Percentiles rank a stretch among this genome's conserved stretches.
These are phyloP conservation scores for Seriola aureovittata DNA, from an alignment of 2,113 vertebrate species.

Conservation along the genomic window DNA sequence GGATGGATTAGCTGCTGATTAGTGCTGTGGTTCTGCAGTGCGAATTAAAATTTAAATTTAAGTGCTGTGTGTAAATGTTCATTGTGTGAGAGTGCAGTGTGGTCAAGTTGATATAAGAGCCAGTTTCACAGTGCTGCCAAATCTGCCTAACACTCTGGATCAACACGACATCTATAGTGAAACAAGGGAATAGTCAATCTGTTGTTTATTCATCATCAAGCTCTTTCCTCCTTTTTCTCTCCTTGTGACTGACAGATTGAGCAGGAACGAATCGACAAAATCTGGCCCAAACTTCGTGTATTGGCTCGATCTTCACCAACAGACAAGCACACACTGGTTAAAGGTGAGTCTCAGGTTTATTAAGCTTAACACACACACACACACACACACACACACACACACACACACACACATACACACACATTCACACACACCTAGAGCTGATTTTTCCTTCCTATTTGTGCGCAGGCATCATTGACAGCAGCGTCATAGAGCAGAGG, in stretches of 20 bases:
- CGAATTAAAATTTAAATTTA: conserved; percentile 39
- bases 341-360: conserved; percentile 82
- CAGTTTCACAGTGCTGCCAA: neutral
- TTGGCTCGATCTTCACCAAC: conserved; percentile 92
- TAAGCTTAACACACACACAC: neutral
- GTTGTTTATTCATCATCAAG: neutral
- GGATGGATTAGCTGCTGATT: conserved; percentile 33
- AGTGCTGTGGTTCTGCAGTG: neutral
- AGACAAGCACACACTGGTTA: conserved; percentile 93
- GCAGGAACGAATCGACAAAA: conserved; percentile 93
- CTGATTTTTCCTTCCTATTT: neutral
- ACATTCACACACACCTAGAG: neutral
- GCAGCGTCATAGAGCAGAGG: conserved; percentile 88
- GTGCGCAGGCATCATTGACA: conserved; percentile 91
- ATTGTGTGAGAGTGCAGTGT: conserved; percentile 20
- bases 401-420: neutral
- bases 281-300: conserved; percentile 94
- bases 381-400: conserved; percentile 11
- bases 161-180: conserved; percentile 50
- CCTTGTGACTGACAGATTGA: conserved; percentile 85
- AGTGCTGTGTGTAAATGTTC: conserved; percentile 21
- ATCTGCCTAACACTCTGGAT: conserved; percentile 6
- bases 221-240: neutral
- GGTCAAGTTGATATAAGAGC: conserved; percentile 2
- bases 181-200: neutral